These are phyloP conservation scores for Gymnosoma rotundatum DNA, from an alignment of 2,888 invertebrate species.

Conservation along the genomic window DNA sequence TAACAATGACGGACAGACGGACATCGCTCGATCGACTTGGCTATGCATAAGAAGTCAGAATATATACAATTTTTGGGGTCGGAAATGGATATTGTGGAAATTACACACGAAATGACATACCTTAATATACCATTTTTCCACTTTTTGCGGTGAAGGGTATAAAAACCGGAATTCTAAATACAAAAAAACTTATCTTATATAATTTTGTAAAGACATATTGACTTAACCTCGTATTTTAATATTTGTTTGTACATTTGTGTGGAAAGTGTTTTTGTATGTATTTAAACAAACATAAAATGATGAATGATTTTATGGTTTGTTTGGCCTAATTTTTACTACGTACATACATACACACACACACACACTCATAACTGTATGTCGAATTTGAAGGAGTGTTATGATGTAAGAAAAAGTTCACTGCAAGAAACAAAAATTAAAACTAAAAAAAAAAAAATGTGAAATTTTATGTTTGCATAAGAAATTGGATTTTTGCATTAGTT, in stretches of 20 bases:
- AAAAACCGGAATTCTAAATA: too few relatives aligned
- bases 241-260: constrained; percentile 25
- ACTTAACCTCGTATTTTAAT: constrained; percentile 11
- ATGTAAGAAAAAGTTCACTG: constrained; percentile 60
- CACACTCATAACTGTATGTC: constrained; percentile 59
- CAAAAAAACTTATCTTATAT: too few relatives aligned
- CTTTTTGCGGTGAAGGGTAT: too few relatives aligned
- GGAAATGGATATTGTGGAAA: too few relatives aligned
- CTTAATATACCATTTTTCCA: too few relatives aligned
- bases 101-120: too few relatives aligned
- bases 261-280: constrained; percentile 47
- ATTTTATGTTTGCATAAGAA: constrained; percentile 81
- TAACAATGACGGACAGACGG: too few relatives aligned
- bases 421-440: constrained; percentile 34
- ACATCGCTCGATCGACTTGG: too few relatives aligned
- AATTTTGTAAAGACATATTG: too few relatives aligned
- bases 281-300: constrained; percentile 77
- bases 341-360: background rate
- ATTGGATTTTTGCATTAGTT: constrained; percentile 82
- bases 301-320: constrained; percentile 81
- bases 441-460: constrained; percentile 71
- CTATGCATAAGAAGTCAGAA: too few relatives aligned
- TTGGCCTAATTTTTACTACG: constrained; percentile 78
- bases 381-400: constrained; percentile 62
- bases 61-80: too few relatives aligned